A percentile compares a stretch with the other conserved stretches of the same genome.
Conservation (phyloP, 2,113 vertebrate species). For the Panurus biarmicus region DNA sequence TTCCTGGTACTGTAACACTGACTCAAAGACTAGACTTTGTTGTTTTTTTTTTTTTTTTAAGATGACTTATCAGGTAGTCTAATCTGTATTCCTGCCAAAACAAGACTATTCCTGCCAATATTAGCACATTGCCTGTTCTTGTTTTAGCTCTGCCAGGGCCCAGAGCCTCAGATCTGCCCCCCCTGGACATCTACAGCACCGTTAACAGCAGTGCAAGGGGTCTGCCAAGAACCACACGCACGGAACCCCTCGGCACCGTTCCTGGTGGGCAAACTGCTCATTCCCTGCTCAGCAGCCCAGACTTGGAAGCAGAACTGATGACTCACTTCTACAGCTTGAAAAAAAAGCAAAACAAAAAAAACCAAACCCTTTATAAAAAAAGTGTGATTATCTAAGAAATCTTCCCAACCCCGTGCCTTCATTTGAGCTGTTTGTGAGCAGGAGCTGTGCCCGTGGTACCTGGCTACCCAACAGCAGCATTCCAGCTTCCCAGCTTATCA, state of each 20-base stretch:
- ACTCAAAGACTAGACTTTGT: not conserved
- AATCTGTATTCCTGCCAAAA: conserved; percentile 23
- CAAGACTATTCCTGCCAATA: conserved; percentile 35
- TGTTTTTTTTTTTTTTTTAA: not conserved
- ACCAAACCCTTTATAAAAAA: not conserved
- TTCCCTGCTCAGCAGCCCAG: not conserved
- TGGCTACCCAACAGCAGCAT: not conserved
- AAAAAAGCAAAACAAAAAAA: not conserved
- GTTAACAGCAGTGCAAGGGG: not conserved
- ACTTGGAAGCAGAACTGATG: not conserved
- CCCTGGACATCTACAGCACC: not conserved
- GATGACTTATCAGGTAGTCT: conserved; percentile 3
- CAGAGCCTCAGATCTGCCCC: not conserved
- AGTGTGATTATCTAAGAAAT: not conserved
- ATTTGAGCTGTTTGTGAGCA: not conserved
- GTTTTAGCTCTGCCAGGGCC: not conserved
- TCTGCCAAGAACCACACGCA: not conserved
- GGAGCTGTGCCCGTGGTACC: not conserved
- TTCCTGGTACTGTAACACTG: not conserved
- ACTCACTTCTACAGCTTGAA: not conserved
- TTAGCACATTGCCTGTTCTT: conserved; percentile 39
- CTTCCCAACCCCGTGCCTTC: not conserved
- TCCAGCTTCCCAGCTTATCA: not conserved
- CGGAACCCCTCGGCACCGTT: not conserved
- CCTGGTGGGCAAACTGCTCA: not conserved